Evolutionary conservation across 2,888 invertebrate genomes (phyloP).

Genomic region (Amphiduros pacificus): DNA sequence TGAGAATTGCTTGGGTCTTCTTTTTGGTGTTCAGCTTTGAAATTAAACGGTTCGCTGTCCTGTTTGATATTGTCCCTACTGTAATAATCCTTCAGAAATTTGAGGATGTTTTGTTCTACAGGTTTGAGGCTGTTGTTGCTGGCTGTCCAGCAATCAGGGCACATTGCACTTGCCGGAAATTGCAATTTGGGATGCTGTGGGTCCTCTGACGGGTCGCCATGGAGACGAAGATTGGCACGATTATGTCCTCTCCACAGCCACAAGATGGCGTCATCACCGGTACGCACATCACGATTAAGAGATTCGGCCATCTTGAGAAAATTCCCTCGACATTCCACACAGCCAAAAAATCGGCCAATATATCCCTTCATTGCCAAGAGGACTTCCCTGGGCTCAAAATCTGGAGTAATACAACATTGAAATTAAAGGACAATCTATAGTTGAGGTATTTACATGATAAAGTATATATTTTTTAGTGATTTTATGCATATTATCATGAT

Average conservation of each 20-base stretch:
- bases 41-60: no score
- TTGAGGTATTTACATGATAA: no score
- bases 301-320: slow-evolving; percentile 82
- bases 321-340: slow-evolving; percentile 85
- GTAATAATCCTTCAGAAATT: no score
- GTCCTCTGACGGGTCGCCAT: slow-evolving; percentile 86
- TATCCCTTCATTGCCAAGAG: slow-evolving; percentile 84
- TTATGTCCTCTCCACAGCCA: slow-evolving; percentile 97
- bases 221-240: slow-evolving; percentile 79
- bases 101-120: no score
- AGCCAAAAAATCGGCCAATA: slow-evolving; percentile 90
- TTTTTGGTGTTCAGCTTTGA: no score
- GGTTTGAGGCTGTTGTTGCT: no score
- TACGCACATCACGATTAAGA: slow-evolving; percentile 60
- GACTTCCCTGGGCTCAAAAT: slow-evolving; percentile 63
- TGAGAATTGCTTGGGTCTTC: no score
- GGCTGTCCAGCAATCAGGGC: slow-evolving; percentile 61
- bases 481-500: no score
- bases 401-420: background rate
- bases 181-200: slow-evolving; percentile 85
- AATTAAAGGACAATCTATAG: no score
- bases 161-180: slow-evolving; percentile 75
- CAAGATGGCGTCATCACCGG: slow-evolving; percentile 65
- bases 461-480: no score
- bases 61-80: no score